phyloP scores from a whole-genome alignment of 1,140 invertebrate genomes.

The Pseudomyrmex pallidus region DNA sequence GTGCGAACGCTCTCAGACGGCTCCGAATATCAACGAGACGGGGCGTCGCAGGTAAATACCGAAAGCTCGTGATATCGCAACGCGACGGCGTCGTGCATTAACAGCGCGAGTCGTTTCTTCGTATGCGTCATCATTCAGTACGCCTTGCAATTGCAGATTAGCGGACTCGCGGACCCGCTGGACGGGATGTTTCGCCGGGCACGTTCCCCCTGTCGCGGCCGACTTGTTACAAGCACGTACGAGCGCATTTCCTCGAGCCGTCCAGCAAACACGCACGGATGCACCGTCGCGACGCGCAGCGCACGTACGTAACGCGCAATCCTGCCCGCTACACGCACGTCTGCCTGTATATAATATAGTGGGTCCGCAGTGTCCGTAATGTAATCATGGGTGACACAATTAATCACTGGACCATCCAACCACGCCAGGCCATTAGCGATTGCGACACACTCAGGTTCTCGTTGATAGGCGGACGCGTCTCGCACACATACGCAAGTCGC shows the following conservation, averaged over 20 bases:
- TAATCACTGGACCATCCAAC: slow-evolving; percentile 78
- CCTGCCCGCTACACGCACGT: slow-evolving; percentile 61
- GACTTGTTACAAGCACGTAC: slow-evolving; percentile 55
- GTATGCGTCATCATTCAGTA: slow-evolving; percentile 34
- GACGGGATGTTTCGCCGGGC: slow-evolving; percentile 2
- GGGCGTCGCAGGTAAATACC: slow-evolving; percentile 18
- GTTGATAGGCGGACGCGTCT: slow-evolving; percentile 59
- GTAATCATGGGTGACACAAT: slow-evolving; percentile 81
- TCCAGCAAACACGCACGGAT: slow-evolving; percentile 61
- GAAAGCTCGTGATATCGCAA: slow-evolving; percentile 18
- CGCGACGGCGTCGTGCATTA: neutral
- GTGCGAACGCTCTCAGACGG: slow-evolving; percentile 12
- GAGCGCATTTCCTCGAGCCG: slow-evolving; percentile 31
- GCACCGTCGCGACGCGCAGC: slow-evolving; percentile 26
- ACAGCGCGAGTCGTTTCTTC: slow-evolving; percentile 35
- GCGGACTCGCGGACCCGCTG: slow-evolving; percentile 2
- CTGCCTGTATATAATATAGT: slow-evolving; percentile 72
- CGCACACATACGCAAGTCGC: slow-evolving; percentile 26
- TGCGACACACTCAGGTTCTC: slow-evolving; percentile 66
- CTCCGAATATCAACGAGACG: slow-evolving; percentile 21
- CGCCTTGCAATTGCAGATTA: slow-evolving; percentile 45
- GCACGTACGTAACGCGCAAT: slow-evolving; percentile 56
- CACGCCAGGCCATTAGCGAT: slow-evolving; percentile 73
- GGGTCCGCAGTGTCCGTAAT: slow-evolving; percentile 71
- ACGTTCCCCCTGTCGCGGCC: slow-evolving; percentile 32